Base-by-base conservation (phyloP, 1,140 invertebrate species). In the Lutraria rhynchaena region DNA sequence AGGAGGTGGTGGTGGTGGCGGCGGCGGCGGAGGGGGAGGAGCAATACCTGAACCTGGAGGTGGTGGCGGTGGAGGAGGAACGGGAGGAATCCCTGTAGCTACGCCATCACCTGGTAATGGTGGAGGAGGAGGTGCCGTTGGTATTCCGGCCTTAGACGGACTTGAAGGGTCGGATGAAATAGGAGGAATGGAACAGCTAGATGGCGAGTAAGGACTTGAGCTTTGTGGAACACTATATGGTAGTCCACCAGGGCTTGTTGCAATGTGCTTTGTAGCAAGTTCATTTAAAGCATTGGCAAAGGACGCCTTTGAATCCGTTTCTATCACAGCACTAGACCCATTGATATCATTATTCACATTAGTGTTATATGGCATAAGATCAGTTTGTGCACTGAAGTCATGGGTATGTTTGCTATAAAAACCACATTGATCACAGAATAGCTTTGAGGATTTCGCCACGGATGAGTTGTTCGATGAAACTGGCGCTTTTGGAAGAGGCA, bases 401-500 rank as follows among this genome's bases (percentile, higher is more conserved):
- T 53, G 27, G 13, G 61, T 31, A 11, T 67, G 35, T 44, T 77
- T 77, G 37, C 55, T 63, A 31, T 65, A 65, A 46, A 77, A 67
- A 41, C 74, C 74, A 67, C 69, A 81, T 7, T 81, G 67, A 81
- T 81, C 78, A 81, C 78, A 81, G 46, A 65, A 81, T 17, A 71
- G 67, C 37, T 61, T 57, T 22, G 55, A 24, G n/a, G 35, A 33
- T 46, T 60, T 80, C 13, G 5, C 67, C 7, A 11, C 3, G 13
- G 24, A 4, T 41, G 35, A 37, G 27, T 46, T 13, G 9, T 49
- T 22, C 13, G 44, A 24, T 1, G 69, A 31, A 4, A 61, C 46
- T 37, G 55, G 69, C n/a, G 55, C 69, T 41, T 41, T 49, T 1
- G 78, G 78, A 19, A 81, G 46, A n/a, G 78, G 78, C 78, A 81